Base-by-base conservation (phyloP, 2,113 vertebrate genomes). In the Lophochroa leadbeateri region DNA sequence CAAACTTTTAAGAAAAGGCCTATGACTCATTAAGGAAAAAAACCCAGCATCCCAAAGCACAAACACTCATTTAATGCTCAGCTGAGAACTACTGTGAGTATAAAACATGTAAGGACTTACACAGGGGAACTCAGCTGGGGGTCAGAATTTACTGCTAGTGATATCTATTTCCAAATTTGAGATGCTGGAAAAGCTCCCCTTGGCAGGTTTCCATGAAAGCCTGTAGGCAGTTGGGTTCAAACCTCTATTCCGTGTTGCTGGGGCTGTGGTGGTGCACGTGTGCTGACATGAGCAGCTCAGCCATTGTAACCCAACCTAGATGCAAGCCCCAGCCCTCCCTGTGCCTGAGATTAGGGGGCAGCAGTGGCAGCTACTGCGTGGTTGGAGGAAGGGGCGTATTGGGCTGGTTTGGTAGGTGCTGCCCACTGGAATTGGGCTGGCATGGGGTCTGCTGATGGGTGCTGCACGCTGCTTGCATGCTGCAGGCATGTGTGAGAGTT, bases 391-490 rank as follows among this genome's bases (percentile, higher is more conserved):
- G 37, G 37, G 37, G 37, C 37, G 37, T 37, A 37, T 9, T 37
- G 37, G 37, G 37, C 37, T 37, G 37, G 37, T 37, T 37, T 37
- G 37, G 37, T 37, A 37, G 37, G 37, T 37, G 37, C 37, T 37
- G 37, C 37, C 37, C 37, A 37, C 37, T 37, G 37, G 37, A 37
- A 37, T 37, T 37, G 37, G 37, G 37, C 37, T 37, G 37, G 37
- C 1, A 3, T 55, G 68, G 58, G 10, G 5, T 29, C n/a, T 74
- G 33, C 47, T 1, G 0, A 10, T 46, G 58, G 37, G 15, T 52
- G 49, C 57, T 2, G 2, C 7, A 0, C 0, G 2, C 44, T 35
- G 20, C 21, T 39, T 1, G 1, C 12, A 1, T 0, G 2, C 41
- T 39, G 16, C 39, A n/a, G 25, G 19, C 2, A 1, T 18, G n/a